Conservation (phyloP, 2,113 vertebrate genomes). For the Lophochroa leadbeateri region DNA sequence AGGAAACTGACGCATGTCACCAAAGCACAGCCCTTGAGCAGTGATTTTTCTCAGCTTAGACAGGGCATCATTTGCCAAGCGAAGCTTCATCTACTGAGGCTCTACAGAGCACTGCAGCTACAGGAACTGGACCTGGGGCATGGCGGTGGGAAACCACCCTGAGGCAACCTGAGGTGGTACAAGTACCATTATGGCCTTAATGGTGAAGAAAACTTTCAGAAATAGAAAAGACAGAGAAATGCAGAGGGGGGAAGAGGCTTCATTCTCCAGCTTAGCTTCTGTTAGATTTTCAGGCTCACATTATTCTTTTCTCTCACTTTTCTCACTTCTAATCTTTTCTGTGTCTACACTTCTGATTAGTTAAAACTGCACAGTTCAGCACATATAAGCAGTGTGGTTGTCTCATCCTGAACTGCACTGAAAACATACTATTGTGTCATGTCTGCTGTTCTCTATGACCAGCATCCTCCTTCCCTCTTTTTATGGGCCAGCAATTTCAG, state of each 20-base stretch:
- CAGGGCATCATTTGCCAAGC: background rate
- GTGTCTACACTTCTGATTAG: background rate
- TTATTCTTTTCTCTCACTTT: background rate
- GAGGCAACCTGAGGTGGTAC: rapidly evolving
- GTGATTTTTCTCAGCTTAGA: rapidly evolving
- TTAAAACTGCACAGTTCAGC: background rate
- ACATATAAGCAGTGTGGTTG: background rate
- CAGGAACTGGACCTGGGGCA: rapidly evolving
- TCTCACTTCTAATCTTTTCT: background rate
- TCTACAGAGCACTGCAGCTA: background rate
- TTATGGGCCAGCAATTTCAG: background rate
- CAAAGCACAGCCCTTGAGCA: background rate
- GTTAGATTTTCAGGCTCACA: background rate
- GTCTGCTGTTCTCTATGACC: background rate
- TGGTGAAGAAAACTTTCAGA: background rate
- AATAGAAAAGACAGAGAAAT: background rate
- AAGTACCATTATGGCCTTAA: background rate
- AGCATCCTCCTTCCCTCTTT: background rate
- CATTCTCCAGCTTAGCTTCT: background rate
- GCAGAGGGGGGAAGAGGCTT: background rate
- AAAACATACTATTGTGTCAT: background rate
- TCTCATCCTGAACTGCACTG: background rate
- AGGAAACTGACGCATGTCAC: rapidly evolving
- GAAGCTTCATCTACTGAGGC: background rate
- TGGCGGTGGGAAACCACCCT: background rate